Conservation (phyloP, 2,797 vertebrate species). For the Threskiornis aethiopicus region DNA sequence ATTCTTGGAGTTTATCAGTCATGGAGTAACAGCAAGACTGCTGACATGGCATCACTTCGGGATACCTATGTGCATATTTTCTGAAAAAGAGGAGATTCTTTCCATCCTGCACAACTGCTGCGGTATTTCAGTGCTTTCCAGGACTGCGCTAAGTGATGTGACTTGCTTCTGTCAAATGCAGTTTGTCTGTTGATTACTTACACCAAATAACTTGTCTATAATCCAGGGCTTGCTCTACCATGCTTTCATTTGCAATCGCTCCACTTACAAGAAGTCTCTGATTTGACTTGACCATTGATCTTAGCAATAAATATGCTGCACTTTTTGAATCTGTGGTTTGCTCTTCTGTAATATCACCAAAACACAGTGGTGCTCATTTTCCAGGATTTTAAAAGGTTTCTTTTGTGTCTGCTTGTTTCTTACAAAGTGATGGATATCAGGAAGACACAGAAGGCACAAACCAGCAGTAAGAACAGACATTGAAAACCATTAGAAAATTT, state of each 20-base stretch:
- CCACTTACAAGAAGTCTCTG: background rate
- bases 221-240: background rate
- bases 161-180: background rate
- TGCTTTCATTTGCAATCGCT: background rate
- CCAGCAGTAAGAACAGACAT: background rate
- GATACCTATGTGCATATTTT: background rate
- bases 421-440: background rate
- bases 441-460: background rate
- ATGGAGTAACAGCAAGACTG: too few relatives aligned
- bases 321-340: accelerated
- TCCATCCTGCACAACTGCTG: accelerated
- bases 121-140: background rate
- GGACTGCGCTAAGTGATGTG: background rate
- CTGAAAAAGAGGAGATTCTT: background rate
- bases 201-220: background rate
- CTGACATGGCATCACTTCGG: background rate
- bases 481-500: background rate
- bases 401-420: background rate
- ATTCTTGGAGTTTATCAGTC: background rate
- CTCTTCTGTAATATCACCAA: background rate
- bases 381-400: background rate
- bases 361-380: background rate
- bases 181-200: background rate
- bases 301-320: background rate
- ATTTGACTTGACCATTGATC: background rate